Percentiles rank a stretch among this genome's conserved stretches.
These are phyloP conservation scores for Meandrusa payeni DNA, from an alignment of 2,888 invertebrate species.

Conservation along the genomic window DNA sequence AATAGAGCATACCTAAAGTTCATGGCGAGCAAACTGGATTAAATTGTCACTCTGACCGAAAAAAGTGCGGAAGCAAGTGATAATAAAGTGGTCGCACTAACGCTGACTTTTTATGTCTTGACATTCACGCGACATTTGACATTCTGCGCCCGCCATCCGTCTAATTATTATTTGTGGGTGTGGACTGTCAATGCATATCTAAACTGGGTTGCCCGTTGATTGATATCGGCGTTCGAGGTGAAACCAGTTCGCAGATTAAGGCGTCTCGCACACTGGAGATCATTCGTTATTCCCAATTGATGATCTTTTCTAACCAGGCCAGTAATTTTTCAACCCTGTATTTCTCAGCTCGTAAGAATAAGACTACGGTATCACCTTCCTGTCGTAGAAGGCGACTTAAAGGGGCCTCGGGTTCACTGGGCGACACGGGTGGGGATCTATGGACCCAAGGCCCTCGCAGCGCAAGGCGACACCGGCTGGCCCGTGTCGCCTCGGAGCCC, in stretches of 20 bases:
- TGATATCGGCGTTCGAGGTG: conserved; percentile 43
- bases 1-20: conserved; percentile 14
- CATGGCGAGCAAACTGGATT: conserved; percentile 17
- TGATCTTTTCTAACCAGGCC: too few relatives aligned
- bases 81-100: conserved; percentile 39
- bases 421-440: too few relatives aligned
- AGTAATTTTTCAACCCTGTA: too few relatives aligned
- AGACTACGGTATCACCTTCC: too few relatives aligned
- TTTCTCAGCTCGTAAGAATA: too few relatives aligned
- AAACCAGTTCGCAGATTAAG: conserved; percentile 62
- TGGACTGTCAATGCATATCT: conserved; percentile 63
- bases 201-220: conserved; percentile 51
- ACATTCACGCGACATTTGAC: conserved; percentile 77
- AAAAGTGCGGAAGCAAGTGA: conserved; percentile 38
- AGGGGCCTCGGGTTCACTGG: too few relatives aligned
- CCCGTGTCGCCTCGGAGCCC: too few relatives aligned
- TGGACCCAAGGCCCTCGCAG: too few relatives aligned
- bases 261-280: conserved; percentile 36
- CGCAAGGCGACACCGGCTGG: too few relatives aligned
- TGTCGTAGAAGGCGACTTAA: too few relatives aligned
- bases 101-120: conserved; percentile 58
- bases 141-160: conserved; percentile 60
- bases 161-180: conserved; percentile 74
- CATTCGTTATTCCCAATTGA: too few relatives aligned
- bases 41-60: conserved; percentile 17